Percentiles rank a stretch among this genome's conserved stretches.
Conservation (phyloP, 1,140 invertebrate genomes). For the Drosophila virilis region DNA sequence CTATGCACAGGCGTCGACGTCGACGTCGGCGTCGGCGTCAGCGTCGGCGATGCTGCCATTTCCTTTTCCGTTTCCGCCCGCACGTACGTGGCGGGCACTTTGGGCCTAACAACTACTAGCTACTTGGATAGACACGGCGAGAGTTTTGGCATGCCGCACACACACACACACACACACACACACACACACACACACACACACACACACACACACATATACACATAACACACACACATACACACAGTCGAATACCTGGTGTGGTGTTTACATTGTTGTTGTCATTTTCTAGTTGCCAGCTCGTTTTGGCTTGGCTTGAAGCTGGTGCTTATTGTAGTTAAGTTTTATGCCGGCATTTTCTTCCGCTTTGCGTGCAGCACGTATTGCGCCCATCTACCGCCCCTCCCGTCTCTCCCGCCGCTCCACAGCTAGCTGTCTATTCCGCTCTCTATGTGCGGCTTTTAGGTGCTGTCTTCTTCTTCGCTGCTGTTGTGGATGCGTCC, state of each 20-base stretch:
- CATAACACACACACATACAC: slow-evolving; percentile 8
- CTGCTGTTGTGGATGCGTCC: slow-evolving; percentile 5
- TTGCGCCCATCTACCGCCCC: not conserved
- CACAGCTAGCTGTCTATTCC: not conserved
- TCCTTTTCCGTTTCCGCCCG: slow-evolving; percentile 67
- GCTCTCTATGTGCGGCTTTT: not conserved
- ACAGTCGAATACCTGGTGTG: not conserved
- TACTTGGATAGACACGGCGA: slow-evolving; percentile 37
- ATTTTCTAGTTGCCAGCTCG: slow-evolving; percentile 52
- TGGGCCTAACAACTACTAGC: slow-evolving; percentile 63
- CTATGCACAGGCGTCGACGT: slow-evolving; percentile 18
- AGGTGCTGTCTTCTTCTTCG: not conserved
- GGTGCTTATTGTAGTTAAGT: slow-evolving; percentile 73
- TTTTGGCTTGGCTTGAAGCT: slow-evolving; percentile 42
- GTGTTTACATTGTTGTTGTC: slow-evolving; percentile 14
- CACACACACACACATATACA: not conserved
- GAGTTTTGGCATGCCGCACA: slow-evolving; percentile 18
- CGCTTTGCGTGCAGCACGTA: slow-evolving; percentile 72
- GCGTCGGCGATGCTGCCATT: slow-evolving; percentile 56
- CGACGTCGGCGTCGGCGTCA: slow-evolving; percentile 15
- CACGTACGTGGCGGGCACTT: slow-evolving; percentile 62
- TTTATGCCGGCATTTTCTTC: slow-evolving; percentile 71
- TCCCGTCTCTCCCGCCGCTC: not conserved
- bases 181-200: slow-evolving; percentile 26
- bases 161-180: slow-evolving; percentile 23